Conservation (phyloP, 2,797 vertebrate genomes). For the Numenius phaeopus region DNA sequence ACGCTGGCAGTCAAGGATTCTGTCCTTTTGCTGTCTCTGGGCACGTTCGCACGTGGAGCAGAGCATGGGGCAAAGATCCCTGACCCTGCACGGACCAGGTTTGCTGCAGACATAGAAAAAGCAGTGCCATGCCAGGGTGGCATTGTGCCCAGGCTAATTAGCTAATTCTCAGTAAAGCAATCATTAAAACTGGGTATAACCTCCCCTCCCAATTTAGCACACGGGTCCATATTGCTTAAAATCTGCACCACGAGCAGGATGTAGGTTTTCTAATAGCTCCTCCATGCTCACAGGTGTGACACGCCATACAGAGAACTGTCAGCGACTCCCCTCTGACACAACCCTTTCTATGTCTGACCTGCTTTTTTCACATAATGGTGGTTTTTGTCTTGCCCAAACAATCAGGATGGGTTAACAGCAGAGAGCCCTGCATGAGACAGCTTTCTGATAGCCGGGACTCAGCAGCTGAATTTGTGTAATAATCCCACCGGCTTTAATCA, state of each 20-base stretch:
- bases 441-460: background rate
- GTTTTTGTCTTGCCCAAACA: background rate
- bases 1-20: background rate
- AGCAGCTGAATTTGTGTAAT: constrained; percentile 33
- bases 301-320: background rate
- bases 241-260: background rate
- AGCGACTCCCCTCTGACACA: background rate
- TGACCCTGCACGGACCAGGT: background rate
- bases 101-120: background rate
- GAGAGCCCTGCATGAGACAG: background rate
- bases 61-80: background rate
- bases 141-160: background rate
- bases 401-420: background rate
- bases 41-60: background rate
- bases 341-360: background rate
- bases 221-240: background rate
- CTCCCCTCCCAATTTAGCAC: background rate
- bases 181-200: background rate
- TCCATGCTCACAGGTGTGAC: background rate
- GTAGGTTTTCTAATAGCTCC: background rate
- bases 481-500: constrained; percentile 61
- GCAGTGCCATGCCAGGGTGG: background rate
- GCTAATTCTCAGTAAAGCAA: background rate
- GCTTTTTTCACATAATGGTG: background rate
- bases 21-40: background rate